Conservation (phyloP, 2,888 invertebrate species). For the Parthenolecanium corni region DNA sequence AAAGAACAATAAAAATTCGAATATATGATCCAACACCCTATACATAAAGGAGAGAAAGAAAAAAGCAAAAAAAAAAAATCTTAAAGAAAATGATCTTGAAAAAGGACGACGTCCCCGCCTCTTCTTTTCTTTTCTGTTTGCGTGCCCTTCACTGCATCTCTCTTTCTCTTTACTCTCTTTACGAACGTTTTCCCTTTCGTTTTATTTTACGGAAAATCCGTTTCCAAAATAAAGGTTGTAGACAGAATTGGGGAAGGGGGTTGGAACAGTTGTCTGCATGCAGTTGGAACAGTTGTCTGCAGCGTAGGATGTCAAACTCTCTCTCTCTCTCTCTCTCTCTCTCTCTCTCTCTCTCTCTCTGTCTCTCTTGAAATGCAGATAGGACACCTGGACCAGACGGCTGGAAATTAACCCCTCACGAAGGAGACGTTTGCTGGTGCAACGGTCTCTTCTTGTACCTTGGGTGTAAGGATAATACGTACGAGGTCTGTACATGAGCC, state of each 20-base stretch:
- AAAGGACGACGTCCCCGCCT: neutral
- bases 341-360: too few relatives aligned
- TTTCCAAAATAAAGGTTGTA: neutral
- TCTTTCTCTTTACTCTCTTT: neutral
- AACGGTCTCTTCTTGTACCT: neutral
- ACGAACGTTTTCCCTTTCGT: neutral
- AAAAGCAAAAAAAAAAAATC: neutral
- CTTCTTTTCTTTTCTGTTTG: neutral
- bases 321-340: too few relatives aligned
- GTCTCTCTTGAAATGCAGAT: conserved; percentile 11
- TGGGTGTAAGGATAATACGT: too few relatives aligned
- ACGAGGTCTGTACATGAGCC: too few relatives aligned
- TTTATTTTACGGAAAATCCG: neutral
- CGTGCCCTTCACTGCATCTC: neutral
- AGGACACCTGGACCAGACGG: conserved; percentile 24
- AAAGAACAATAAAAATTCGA: neutral
- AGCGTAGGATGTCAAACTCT: conserved; percentile 23
- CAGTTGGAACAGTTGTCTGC: conserved; percentile 11
- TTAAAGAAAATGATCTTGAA: neutral
- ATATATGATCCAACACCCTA: neutral
- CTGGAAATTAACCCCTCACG: conserved; percentile 24
- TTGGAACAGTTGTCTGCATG: too few relatives aligned
- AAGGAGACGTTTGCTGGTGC: conserved; percentile 1
- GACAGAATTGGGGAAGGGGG: neutral
- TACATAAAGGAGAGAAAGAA: neutral